These are phyloP conservation scores for Eriocheir sinensis DNA, from an alignment of 1,140 invertebrate genomes.

Conservation along the genomic window DNA sequence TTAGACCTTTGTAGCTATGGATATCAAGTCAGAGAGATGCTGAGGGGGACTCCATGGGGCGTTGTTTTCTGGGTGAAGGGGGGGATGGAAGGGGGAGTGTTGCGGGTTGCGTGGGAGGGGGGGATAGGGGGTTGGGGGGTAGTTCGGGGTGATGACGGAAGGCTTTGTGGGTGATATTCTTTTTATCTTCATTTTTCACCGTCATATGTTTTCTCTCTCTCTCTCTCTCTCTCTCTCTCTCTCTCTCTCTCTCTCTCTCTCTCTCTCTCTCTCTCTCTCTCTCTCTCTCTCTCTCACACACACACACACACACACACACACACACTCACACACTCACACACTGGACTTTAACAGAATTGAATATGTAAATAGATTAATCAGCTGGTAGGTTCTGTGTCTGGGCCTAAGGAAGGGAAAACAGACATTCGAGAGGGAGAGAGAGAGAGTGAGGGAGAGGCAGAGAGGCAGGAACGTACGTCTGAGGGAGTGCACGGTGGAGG, in stretches of 20 bases:
- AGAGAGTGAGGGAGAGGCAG: slow-evolving; percentile 8
- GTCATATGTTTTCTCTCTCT: slow-evolving; percentile 1
- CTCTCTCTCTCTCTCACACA: not conserved
- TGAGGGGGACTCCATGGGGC: no score
- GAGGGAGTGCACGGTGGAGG: not conserved
- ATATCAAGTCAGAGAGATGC: slow-evolving; percentile 1
- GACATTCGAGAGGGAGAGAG: not conserved
- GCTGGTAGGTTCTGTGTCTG: no score
- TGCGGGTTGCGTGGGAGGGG: not conserved
- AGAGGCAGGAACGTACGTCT: not conserved
- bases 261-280: slow-evolving; percentile 15
- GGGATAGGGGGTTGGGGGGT: not conserved
- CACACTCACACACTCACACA: no score
- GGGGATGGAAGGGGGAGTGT: not conserved
- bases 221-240: no score
- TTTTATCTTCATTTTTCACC: not conserved
- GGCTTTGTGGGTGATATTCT: not conserved
- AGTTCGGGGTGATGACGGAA: no score
- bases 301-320: no score
- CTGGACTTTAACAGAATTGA: no score
- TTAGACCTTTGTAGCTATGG: slow-evolving; percentile 24
- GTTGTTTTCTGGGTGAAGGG: not conserved
- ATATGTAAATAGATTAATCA: no score
- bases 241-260: not conserved
- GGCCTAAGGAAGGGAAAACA: not conserved